Base-by-base conservation (phyloP, 1,140 invertebrate genomes). In the Anthonomus grandis region DNA sequence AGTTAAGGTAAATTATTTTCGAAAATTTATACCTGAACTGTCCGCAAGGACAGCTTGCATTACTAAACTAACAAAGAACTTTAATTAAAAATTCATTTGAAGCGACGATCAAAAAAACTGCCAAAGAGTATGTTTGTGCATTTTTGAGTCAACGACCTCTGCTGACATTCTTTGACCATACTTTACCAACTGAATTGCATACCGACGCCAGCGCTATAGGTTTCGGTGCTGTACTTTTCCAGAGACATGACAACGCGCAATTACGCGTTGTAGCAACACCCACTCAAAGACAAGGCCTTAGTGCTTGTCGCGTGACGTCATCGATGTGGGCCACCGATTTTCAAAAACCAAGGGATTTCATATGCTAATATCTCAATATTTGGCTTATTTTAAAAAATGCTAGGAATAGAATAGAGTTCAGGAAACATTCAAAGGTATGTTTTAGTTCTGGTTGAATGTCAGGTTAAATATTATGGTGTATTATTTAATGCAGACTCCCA, bases 171-270 rank as follows among this genome's bases (percentile, higher is more conserved):
- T 76, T 66, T 41, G 59, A 58, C 44, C 55, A 38, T 13, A 23
- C 4, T 48, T 60, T 57, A 27, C n/a, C n/a, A 22, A 48, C 39
- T 3, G 66, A 75, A 52, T 17, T 75, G 1, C 71, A 74, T 49
- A 74, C 68, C 0, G 71, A 74, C 60, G 70, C 65, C 3, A 69
- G 64, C 22, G 44, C 37, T 23, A 27, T 56, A 13, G 65, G 65
- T 17, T 73, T 65, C 46, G 72, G 72, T 4, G 69, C 68, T 2
- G 56, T 73, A 0, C 17, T 75, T 2, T 56, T 74, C 2, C 70
- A 75, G 56, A 68, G 51, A 51, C 19, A 60, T 0, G 60, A 69
- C 39, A 25, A 21, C 6, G 10, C 44, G n/a, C n/a, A n/a, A n/a
- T n/a, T n/a, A n/a, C n/a, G n/a, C 15, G 44, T 48, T 3, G 42